phyloP scores from a whole-genome alignment of 2,113 vertebrate species.

The Otolemur garnettii region DNA sequence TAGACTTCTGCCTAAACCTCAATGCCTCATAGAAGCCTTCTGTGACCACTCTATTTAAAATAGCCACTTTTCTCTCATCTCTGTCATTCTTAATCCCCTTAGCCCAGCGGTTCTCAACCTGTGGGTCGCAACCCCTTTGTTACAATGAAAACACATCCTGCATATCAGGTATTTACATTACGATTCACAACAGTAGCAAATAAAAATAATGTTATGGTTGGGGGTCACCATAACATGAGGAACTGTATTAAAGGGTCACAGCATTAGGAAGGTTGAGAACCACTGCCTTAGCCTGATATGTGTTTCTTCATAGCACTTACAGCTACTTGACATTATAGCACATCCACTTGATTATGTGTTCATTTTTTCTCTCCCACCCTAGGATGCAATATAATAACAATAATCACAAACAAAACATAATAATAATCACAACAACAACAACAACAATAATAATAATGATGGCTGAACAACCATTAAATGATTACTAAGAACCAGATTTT shows the following conservation, averaged over 20 bases:
- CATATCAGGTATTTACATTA: no score
- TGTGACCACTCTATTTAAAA: conserved; percentile 1
- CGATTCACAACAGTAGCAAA: no score
- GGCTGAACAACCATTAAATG: background rate
- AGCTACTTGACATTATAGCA: background rate
- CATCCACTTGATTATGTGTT: background rate
- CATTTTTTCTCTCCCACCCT: background rate
- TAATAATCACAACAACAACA: background rate
- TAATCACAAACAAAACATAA: no score
- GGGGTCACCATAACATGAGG: no score
- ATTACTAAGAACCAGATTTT: conserved; percentile 6
- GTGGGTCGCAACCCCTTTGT: no score
- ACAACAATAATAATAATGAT: background rate
- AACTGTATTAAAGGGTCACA: no score
- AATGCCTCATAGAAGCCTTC: background rate
- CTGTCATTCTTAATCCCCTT: background rate
- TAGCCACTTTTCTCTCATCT: background rate
- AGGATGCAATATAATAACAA: background rate
- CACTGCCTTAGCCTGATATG: background rate
- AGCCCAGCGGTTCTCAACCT: background rate
- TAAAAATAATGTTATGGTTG: no score
- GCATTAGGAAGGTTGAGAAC: no score
- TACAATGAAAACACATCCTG: no score
- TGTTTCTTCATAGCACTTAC: conserved; percentile 21
- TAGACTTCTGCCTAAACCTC: background rate